phyloP scores from a whole-genome alignment of 2,113 vertebrate genomes.

The Calidris pugnax region DNA sequence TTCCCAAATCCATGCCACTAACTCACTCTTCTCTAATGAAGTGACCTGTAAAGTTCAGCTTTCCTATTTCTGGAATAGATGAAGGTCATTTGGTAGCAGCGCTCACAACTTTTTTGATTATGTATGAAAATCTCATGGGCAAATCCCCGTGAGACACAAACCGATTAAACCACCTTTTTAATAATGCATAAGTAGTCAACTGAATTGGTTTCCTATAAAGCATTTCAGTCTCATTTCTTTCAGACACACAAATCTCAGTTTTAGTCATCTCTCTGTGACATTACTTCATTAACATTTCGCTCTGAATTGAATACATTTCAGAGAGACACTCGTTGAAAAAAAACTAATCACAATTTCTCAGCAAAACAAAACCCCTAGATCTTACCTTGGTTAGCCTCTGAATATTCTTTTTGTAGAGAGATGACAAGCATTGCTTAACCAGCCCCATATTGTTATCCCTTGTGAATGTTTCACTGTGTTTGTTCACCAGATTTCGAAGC shows the following conservation, averaged over 20 bases:
- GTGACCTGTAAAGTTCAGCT: background rate
- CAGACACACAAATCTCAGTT: background rate
- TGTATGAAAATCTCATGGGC: background rate
- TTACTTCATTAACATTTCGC: background rate
- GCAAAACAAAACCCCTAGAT: background rate
- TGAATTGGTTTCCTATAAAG: background rate
- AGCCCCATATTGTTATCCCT: constrained; percentile 96
- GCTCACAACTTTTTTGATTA: background rate
- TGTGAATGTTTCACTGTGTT: constrained; percentile 92
- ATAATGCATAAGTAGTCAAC: background rate
- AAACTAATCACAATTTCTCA: background rate
- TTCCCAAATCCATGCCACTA: background rate
- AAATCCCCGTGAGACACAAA: background rate
- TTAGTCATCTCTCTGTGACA: background rate
- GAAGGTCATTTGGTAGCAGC: background rate
- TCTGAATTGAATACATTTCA: background rate
- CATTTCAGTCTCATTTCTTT: background rate
- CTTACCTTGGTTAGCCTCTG: constrained; percentile 97
- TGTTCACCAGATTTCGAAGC: constrained; percentile 90
- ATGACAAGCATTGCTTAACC: constrained; percentile 97
- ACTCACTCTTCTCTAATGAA: background rate
- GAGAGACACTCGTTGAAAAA: background rate
- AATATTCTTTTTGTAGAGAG: constrained; percentile 99
- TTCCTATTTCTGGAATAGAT: background rate
- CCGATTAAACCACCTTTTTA: background rate